A percentile compares a stretch with the other conserved stretches of the same genome.
These are phyloP conservation scores for Andrena trimmerana DNA, from an alignment of 2,888 invertebrate species.

Conservation along the genomic window DNA sequence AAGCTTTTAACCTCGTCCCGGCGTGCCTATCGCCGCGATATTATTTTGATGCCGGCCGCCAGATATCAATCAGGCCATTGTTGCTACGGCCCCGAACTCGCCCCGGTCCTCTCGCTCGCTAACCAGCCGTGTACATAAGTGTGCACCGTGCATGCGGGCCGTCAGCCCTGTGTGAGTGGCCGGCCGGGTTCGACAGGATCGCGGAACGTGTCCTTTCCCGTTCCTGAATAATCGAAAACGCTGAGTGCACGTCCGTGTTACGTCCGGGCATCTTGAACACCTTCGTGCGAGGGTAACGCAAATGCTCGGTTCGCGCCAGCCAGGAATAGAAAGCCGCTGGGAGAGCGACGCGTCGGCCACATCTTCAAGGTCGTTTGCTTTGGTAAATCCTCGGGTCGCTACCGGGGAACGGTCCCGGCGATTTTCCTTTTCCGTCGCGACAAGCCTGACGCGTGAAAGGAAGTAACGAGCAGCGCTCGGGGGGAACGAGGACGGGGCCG, in stretches of 20 bases:
- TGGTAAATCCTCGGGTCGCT: conserved; percentile 5
- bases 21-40: conserved; percentile 70
- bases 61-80: conserved; percentile 75
- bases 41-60: conserved; percentile 73
- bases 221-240: conserved; percentile 73
- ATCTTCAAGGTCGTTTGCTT: conserved; percentile 32
- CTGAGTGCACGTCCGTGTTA: conserved; percentile 73
- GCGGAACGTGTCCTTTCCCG: conserved; percentile 62
- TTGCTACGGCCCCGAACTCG: conserved; percentile 49
- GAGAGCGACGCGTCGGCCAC: conserved; percentile 1
- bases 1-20: conserved; percentile 75
- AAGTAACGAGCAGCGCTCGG: not conserved
- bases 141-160: conserved; percentile 10
- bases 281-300: conserved; percentile 30
- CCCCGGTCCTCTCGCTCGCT: conserved; percentile 17
- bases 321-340: conserved; percentile 16
- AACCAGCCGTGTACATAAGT: conserved; percentile 5
- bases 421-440: not conserved
- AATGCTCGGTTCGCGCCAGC: conserved; percentile 26
- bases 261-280: conserved; percentile 51
- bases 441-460: not conserved
- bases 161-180: conserved; percentile 1
- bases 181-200: conserved; percentile 45
- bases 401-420: not conserved
- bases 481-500: not conserved